Base-by-base conservation (phyloP, 2,797 vertebrate genomes). In the Semotilus atromaculatus region DNA sequence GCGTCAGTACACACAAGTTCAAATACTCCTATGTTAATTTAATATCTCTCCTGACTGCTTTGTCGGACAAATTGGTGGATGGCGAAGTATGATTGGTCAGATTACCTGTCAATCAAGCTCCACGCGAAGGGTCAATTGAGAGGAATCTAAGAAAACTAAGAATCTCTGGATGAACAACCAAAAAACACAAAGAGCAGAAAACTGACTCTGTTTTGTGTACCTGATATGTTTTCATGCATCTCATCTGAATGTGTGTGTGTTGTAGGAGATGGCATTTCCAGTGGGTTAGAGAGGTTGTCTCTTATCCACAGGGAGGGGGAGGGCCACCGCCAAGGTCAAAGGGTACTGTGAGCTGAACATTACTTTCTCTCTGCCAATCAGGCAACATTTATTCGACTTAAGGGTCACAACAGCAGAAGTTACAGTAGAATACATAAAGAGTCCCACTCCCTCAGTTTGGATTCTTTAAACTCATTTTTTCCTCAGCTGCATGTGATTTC, bases 401-500 rank as follows among this genome's bases (percentile, higher is more conserved):
- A 89, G 86, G 87, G 92, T 91, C 88, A 92, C 88, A 89, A 84
- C 83, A 55, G 88, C 88, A 91, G 79, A 86, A 55, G 18, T 74
- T 38, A 29, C 19, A 55, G 4, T 23, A 18, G 11, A 70, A 7
- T 23, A 53, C 26, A 36, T 10, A 19, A 67, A 38, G 40, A 53
- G 19, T 36, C 5, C 5, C 10, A 85, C 74, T 85, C 74, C 34
- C 11, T 40, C 4, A 86, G 87, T 92, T 48, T 80, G 18, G 86
- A 88, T 92, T 88, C 76, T 86, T 88, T 77, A 58, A 68, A 87
- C 89, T 76, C 79, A 83, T 89, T 90, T 89, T 92, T 89, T 93
- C 94, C 93, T 94, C 95, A 95, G 95, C 95, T 96, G 95, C 91
- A 92, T 94, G 93, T 94, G 94, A 96, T 95, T 95, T 95, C 93